A percentile compares a stretch with the other conserved stretches of the same genome.
Conservation (phyloP, 2,888 invertebrate genomes). For the Lydus trimaculatus region DNA sequence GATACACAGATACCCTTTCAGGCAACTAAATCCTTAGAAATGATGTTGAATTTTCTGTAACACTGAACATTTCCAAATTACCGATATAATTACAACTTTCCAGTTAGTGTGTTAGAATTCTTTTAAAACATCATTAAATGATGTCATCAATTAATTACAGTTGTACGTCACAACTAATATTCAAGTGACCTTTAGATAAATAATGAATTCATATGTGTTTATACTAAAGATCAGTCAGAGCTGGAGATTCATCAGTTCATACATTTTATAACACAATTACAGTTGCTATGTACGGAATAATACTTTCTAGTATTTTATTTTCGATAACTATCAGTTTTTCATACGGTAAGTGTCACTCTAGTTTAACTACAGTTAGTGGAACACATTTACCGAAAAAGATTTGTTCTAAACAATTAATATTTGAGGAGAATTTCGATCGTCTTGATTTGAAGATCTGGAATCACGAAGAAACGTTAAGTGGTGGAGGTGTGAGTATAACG, state of each 20-base stretch:
- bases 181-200: neutral
- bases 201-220: too few relatives aligned
- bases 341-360: neutral
- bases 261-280: too few relatives aligned
- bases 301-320: neutral
- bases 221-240: too few relatives aligned
- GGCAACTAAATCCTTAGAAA: neutral
- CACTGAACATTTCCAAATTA: neutral
- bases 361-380: neutral
- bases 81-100: neutral
- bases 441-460: slow-evolving; percentile 68
- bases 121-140: neutral
- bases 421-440: slow-evolving; percentile 66
- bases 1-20: slow-evolving; percentile 26
- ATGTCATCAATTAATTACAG: neutral
- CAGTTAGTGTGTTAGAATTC: neutral
- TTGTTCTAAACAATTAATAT: slow-evolving; percentile 66
- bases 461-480: slow-evolving; percentile 68
- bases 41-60: neutral
- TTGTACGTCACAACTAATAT: too few relatives aligned
- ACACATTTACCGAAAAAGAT: slow-evolving; percentile 35
- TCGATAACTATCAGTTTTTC: neutral
- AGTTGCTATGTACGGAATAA: neutral
- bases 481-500: slow-evolving; percentile 64
- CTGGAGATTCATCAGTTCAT: too few relatives aligned